A percentile compares a stretch with the other conserved stretches of the same genome.
Evolutionary conservation across 2,113 vertebrate genomes (phyloP).

Genomic region (Eudyptes chrysolophus): DNA sequence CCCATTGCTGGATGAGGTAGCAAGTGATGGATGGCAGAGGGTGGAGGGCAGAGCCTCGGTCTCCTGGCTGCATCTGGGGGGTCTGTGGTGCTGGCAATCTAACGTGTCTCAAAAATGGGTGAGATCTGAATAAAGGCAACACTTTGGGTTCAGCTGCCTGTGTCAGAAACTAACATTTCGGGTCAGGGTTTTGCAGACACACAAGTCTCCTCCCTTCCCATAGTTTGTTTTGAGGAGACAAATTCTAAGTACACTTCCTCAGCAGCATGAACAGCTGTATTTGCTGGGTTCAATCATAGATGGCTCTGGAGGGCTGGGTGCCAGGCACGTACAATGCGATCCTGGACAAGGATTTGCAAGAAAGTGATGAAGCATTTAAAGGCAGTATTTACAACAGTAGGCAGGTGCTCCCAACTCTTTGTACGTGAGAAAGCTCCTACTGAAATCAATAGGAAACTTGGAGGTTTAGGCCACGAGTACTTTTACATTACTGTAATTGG

Average conservation of each 20-base stretch:
- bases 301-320: neutral
- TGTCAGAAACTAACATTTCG: neutral
- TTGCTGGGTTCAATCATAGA: neutral
- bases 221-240: neutral
- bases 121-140: neutral
- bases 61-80: neutral
- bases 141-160: neutral
- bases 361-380: neutral
- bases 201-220: neutral
- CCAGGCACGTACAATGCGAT: rapidly evolving
- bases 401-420: neutral
- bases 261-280: neutral
- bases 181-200: neutral
- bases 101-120: rapidly evolving
- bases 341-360: neutral
- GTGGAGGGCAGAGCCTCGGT: neutral
- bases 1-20: neutral
- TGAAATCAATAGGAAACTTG: neutral
- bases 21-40: neutral
- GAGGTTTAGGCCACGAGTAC: neutral
- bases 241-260: rapidly evolving
- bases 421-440: neutral
- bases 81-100: neutral
- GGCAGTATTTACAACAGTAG: neutral
- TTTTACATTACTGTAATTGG: neutral